These are phyloP conservation scores for Euwallacea fornicatus DNA, from an alignment of 1,140 invertebrate genomes.

Conservation along the genomic window DNA sequence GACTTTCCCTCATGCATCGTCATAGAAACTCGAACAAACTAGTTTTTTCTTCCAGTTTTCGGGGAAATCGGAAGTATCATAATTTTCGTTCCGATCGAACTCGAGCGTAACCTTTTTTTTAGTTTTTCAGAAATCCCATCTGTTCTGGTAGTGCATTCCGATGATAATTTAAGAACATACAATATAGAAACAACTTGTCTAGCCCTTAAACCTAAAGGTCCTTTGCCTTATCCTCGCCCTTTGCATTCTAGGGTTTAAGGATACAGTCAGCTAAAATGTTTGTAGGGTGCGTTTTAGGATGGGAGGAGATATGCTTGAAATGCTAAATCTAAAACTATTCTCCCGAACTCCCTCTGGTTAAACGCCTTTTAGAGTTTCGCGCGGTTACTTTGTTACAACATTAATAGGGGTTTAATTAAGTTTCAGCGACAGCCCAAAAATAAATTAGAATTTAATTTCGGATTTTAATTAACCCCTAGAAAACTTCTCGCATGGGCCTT, in stretches of 20 bases:
- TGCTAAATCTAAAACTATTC: slow-evolving; percentile 41
- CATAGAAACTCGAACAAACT: too few relatives aligned
- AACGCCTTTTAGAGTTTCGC: slow-evolving; percentile 38
- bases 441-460: slow-evolving; percentile 28
- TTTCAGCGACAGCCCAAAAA: slow-evolving; percentile 28
- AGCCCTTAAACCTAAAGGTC: not conserved
- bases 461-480: slow-evolving; percentile 22
- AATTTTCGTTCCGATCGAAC: too few relatives aligned
- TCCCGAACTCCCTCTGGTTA: slow-evolving; percentile 36
- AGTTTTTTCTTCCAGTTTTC: too few relatives aligned
- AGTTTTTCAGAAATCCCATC: too few relatives aligned
- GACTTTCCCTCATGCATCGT: too few relatives aligned
- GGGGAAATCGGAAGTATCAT: too few relatives aligned
- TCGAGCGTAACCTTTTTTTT: too few relatives aligned
- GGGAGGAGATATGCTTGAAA: slow-evolving; percentile 38
- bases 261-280: slow-evolving; percentile 40
- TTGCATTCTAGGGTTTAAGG: slow-evolving; percentile 36
- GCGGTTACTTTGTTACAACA: slow-evolving; percentile 38
- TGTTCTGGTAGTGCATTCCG: too few relatives aligned
- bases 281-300: slow-evolving; percentile 37
- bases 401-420: slow-evolving; percentile 40
- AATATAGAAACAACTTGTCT: too few relatives aligned
- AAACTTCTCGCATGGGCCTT: too few relatives aligned
- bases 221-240: slow-evolving; percentile 28
- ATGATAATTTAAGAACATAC: too few relatives aligned